Evolutionary conservation across 1,140 invertebrate genomes (phyloP).

Genomic region (Rhopalosiphum padi): DNA sequence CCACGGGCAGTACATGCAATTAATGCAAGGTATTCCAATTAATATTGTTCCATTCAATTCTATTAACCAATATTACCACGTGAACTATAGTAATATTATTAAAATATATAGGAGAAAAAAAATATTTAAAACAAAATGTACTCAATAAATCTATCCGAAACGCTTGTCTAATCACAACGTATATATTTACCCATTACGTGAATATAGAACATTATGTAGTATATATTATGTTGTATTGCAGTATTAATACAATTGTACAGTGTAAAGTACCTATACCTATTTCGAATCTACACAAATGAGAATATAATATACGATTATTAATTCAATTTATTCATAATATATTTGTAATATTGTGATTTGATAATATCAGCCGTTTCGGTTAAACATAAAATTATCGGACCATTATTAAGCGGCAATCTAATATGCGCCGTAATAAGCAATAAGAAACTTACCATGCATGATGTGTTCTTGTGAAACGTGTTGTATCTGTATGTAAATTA

Average conservation of each 20-base stretch:
- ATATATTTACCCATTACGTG: not conserved
- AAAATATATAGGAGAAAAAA: not conserved
- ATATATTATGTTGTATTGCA: not conserved
- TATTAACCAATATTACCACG: not conserved
- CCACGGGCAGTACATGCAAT: not conserved
- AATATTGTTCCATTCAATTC: not conserved
- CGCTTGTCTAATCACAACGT: not conserved
- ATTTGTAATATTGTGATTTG: constrained; percentile 18
- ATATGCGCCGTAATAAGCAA: not conserved
- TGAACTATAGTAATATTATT: not conserved
- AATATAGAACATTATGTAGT: not conserved
- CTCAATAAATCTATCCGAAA: not conserved
- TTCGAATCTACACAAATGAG: not conserved
- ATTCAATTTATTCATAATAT: not conserved
- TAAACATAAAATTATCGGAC: not conserved
- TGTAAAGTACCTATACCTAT: not conserved
- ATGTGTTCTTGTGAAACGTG: not conserved
- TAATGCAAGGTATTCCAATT: not conserved
- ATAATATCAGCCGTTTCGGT: not conserved
- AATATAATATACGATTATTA: not conserved
- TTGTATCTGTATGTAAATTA: constrained; percentile 24
- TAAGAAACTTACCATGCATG: not conserved
- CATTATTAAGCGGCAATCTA: not conserved
- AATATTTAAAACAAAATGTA: not conserved
- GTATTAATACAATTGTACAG: not conserved